Conservation (phyloP, 2,113 vertebrate genomes). For the Apteryx owenii region DNA sequence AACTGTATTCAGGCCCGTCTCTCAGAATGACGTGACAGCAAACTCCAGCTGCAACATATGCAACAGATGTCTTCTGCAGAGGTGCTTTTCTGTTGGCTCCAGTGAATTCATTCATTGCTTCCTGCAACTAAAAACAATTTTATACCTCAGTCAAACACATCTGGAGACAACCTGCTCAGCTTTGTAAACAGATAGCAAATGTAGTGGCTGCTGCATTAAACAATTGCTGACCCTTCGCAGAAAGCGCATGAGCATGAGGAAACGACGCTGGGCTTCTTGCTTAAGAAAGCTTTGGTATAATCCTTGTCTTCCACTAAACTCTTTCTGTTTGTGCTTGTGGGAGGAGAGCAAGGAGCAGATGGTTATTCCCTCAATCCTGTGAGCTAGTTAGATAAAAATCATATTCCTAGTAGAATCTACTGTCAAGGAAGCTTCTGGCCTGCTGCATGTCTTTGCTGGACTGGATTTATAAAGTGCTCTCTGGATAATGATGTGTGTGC, state of each 20-base stretch:
- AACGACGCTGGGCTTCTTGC: background rate
- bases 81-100: background rate
- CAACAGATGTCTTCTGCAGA: fast-evolving
- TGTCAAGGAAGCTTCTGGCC: slow-evolving; percentile 16
- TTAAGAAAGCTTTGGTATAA: background rate
- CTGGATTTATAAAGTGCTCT: slow-evolving; percentile 35
- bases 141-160: background rate
- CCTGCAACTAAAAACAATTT: background rate
- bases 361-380: slow-evolving; percentile 19
- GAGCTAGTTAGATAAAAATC: slow-evolving; percentile 40
- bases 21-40: fast-evolving
- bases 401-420: slow-evolving; percentile 24
- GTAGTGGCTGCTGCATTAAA: background rate
- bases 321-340: slow-evolving; percentile 1
- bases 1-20: background rate
- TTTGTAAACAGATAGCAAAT: background rate
- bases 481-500: slow-evolving; percentile 26
- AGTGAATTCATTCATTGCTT: background rate
- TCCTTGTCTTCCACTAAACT: background rate
- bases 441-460: background rate
- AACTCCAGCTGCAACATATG: background rate
- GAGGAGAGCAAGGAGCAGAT: slow-evolving; percentile 24
- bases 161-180: background rate
- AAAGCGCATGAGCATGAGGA: background rate
- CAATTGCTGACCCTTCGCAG: background rate